Evolutionary conservation across 2,888 invertebrate species (phyloP).

Genomic region (Sthenelais limicola): DNA sequence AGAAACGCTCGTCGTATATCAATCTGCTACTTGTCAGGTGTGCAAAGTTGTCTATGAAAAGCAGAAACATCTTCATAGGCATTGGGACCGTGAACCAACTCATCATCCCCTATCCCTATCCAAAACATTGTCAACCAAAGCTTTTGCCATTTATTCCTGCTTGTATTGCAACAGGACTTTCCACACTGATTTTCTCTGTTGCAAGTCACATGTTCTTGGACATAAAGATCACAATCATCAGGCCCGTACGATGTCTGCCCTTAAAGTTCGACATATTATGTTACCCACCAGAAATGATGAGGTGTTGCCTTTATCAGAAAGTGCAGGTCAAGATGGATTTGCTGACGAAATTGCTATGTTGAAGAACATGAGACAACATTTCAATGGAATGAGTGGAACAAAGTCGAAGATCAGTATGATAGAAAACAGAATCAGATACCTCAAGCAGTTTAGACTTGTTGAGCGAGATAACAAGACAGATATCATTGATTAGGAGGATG

Average conservation of each 20-base stretch:
- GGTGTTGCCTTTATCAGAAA: constrained; percentile 17
- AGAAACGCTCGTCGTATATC: constrained; percentile 19
- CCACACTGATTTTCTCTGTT: constrained; percentile 20
- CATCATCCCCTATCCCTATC: constrained; percentile 32
- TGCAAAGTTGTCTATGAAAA: constrained; percentile 1
- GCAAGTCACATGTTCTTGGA: constrained; percentile 33
- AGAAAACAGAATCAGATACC: background rate
- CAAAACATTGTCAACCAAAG: background rate
- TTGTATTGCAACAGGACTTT: constrained; percentile 39
- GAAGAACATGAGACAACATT: constrained; percentile 31
- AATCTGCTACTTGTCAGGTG: background rate
- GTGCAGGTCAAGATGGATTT: constrained; percentile 20
- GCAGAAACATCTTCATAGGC: constrained; percentile 18
- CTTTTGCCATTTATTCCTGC: constrained; percentile 35
- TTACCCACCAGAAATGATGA: constrained; percentile 18
- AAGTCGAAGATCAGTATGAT: constrained; percentile 15
- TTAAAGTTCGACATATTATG: constrained; percentile 36
- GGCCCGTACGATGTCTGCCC: background rate
- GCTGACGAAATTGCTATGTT: constrained; percentile 33
- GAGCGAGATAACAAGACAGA: no score
- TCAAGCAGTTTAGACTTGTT: constrained; percentile 2
- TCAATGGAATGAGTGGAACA: constrained; percentile 15
- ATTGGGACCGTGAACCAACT: constrained; percentile 10
- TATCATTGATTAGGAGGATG: no score
- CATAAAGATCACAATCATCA: constrained; percentile 11